These are phyloP conservation scores for Phymastichus coffea DNA, from an alignment of 1,140 invertebrate genomes.

Conservation along the genomic window DNA sequence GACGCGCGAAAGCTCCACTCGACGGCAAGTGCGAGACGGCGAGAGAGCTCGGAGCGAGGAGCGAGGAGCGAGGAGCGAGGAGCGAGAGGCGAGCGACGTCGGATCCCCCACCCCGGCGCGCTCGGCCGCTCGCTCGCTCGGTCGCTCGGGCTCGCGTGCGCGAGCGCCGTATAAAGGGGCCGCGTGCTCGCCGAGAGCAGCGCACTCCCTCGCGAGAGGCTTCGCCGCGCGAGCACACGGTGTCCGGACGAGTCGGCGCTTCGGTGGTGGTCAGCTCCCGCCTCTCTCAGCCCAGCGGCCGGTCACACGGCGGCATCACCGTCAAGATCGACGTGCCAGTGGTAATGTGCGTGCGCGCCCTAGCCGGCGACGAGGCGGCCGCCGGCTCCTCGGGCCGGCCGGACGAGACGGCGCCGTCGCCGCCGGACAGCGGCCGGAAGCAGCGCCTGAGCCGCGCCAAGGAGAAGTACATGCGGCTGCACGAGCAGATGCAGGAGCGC, in stretches of 20 bases:
- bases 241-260: background rate
- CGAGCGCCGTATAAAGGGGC: slow-evolving; percentile 27
- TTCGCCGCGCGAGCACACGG: background rate
- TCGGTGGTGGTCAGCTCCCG: background rate
- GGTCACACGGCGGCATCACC: background rate
- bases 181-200: slow-evolving; percentile 12
- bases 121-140: background rate
- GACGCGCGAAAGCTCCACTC: no score
- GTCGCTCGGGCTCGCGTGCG: no score
- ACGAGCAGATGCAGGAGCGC: slow-evolving; percentile 38
- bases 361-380: slow-evolving; percentile 25
- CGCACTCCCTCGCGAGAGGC: slow-evolving; percentile 23
- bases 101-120: background rate
- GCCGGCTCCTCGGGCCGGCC: slow-evolving; percentile 9
- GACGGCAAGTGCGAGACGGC: background rate
- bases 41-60: background rate
- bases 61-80: background rate
- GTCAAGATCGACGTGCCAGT: slow-evolving; percentile 14
- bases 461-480: slow-evolving; percentile 45
- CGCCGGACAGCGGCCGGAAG: background rate
- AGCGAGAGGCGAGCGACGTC: background rate
- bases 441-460: slow-evolving; percentile 37
- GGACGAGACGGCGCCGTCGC: slow-evolving; percentile 10
- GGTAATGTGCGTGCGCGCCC: slow-evolving; percentile 45
- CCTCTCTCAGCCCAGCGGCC: background rate